Conservation (phyloP, 2,888 invertebrate genomes). For the Coleophora deauratella region DNA sequence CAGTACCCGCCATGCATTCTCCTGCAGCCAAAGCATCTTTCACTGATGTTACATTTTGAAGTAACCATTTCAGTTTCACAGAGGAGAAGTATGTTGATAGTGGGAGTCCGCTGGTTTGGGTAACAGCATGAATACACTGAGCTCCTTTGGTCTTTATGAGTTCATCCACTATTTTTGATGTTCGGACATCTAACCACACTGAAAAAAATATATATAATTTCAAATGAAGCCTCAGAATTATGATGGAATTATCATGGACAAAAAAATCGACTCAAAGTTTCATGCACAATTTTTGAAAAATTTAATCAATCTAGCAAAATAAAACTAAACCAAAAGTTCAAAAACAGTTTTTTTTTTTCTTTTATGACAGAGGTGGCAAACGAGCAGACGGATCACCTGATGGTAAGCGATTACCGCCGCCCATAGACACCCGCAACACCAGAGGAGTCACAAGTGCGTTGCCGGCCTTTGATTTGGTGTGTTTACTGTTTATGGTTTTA, state of each 20-base stretch:
- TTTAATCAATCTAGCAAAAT: too few species aligned
- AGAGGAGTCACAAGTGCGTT: too few species aligned
- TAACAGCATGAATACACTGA: slow-evolving; percentile 53
- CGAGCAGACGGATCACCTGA: too few species aligned
- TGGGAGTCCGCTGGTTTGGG: slow-evolving; percentile 87
- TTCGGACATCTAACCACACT: slow-evolving; percentile 96
- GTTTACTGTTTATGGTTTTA: too few species aligned
- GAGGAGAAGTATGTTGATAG: slow-evolving; percentile 97
- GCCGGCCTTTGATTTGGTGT: too few species aligned
- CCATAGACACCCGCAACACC: too few species aligned
- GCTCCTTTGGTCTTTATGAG: slow-evolving; percentile 64
- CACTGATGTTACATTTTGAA: slow-evolving; percentile 87
- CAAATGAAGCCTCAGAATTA: neutral
- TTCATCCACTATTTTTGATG: slow-evolving; percentile 86
- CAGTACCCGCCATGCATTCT: slow-evolving; percentile 88
- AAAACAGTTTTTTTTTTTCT: too few species aligned
- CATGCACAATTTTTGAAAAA: too few species aligned
- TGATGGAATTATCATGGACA: too few species aligned
- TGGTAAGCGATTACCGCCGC: too few species aligned
- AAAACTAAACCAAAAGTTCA: slow-evolving; percentile 1
- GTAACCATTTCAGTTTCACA: slow-evolving; percentile 93
- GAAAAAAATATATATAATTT: slow-evolving; percentile 30
- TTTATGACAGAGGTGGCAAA: too few species aligned
- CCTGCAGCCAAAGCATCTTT: slow-evolving; percentile 79
- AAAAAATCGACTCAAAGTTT: too few species aligned